Evolutionary conservation across 2,888 invertebrate species (phyloP).

Genomic region (Lithophane socia): DNA sequence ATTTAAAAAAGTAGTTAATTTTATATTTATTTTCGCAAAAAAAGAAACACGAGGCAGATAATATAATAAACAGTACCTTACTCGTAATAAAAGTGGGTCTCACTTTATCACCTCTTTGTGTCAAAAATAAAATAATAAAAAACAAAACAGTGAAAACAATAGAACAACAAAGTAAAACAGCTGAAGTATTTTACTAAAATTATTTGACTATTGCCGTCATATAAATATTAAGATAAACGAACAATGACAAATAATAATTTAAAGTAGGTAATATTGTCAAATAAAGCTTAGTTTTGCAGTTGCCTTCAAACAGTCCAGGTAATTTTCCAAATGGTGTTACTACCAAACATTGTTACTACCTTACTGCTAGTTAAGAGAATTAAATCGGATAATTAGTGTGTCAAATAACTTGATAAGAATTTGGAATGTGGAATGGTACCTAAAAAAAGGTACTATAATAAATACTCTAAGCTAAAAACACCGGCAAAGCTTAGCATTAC

Average conservation of each 20-base stretch:
- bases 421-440: neutral
- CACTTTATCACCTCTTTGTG: slow-evolving; percentile 26
- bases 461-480: too few species aligned
- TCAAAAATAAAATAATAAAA: slow-evolving; percentile 19
- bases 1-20: neutral
- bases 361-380: neutral
- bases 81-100: slow-evolving; percentile 39
- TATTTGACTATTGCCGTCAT: slow-evolving; percentile 21
- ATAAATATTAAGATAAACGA: slow-evolving; percentile 26
- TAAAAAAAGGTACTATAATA: neutral
- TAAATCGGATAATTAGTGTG: neutral
- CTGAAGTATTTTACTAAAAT: slow-evolving; percentile 3
- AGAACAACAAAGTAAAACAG: slow-evolving; percentile 14
- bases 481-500: neutral
- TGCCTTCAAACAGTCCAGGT: slow-evolving; percentile 1
- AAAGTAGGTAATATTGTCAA: slow-evolving; percentile 23
- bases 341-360: too few species aligned
- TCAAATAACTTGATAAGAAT: neutral
- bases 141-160: slow-evolving; percentile 7
- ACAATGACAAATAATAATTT: slow-evolving; percentile 10
- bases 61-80: neutral
- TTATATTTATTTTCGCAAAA: neutral
- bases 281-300: neutral
- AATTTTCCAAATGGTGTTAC: slow-evolving; percentile 13
- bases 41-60: slow-evolving; percentile 31